Base-by-base conservation (phyloP, 2,113 vertebrate genomes). In the Zosterops pallidus region DNA sequence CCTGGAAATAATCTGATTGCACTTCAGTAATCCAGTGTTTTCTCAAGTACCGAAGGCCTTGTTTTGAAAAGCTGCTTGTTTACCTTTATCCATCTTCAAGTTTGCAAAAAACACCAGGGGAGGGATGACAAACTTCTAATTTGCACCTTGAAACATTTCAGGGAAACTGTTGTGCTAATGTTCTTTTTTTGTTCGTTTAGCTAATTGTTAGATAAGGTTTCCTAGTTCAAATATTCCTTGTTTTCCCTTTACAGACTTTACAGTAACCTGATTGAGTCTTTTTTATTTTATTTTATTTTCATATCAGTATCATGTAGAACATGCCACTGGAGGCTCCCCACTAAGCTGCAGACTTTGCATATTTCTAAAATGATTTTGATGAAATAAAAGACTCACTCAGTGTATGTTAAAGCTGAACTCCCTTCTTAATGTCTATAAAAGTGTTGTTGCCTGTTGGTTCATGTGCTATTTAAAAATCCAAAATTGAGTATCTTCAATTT, bases 21-120 rank as follows among this genome's bases (percentile, higher is more conserved):
- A 98, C 98, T 98, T 97, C 90, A 91, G 97, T 97, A 91, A 94
- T 95, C 95, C 95, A 96, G 94, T 98, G 94, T 96, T 97, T 96
- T 95, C 84, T 96, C 97, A 96, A 98, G 96, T 96, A 98, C 97
- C 71, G 97, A 97, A 97, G 96, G 95, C 97, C 96, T 97, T 97
- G 95, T 92, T 96, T 96, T 97, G 97, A 92, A 96, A 98, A 96
- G 96, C 97, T 97, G 94, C 97, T 94, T 96, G 80, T 89, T 95
- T 93, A 96, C 94, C 88, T 95, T 94, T 86, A 72, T 50, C 86
- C 83, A 84, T n/a, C 91, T 95, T 96, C 94, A 91, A 76, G 83
- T 93, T 95, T 76, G 92, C 41, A 53, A 83, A 93, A 92, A 72
- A 46, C 42, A 89, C 44, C 75, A n/a, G 42, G 72, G 72, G 67